Percentiles rank a stretch among this genome's conserved stretches.
phyloP scores from a whole-genome alignment of 1,140 invertebrate genomes.

The Andrena cerasifolii region DNA sequence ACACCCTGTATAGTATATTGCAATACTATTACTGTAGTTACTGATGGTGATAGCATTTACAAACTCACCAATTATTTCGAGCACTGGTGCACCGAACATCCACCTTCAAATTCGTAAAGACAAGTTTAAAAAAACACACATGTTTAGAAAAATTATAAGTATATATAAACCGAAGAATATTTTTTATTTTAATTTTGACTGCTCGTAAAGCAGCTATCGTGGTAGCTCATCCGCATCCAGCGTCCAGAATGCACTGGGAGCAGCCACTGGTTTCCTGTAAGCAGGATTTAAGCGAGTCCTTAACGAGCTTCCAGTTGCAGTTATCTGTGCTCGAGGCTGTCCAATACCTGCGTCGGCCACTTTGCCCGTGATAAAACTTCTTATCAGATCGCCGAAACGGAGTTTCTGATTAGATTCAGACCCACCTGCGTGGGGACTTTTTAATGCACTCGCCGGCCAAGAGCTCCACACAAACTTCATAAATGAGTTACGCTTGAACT shows the following conservation, averaged over 20 bases:
- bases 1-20: no score
- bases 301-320: constrained; percentile 65
- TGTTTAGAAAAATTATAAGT: no score
- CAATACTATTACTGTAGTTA: no score
- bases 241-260: constrained; percentile 30
- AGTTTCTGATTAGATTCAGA: constrained; percentile 72
- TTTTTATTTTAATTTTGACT: constrained; percentile 22
- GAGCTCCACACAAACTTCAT: constrained; percentile 68
- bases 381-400: constrained; percentile 71
- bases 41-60: no score
- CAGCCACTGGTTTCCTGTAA: constrained; percentile 41
- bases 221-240: neutral
- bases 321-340: constrained; percentile 52
- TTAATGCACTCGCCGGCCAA: constrained; percentile 71
- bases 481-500: constrained; percentile 73
- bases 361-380: constrained; percentile 51
- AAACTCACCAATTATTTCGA: no score
- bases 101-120: no score
- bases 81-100: no score
- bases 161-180: neutral
- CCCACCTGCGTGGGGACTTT: constrained; percentile 66
- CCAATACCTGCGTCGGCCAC: constrained; percentile 56
- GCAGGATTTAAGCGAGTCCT: constrained; percentile 67
- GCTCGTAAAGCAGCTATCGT: constrained; percentile 19
- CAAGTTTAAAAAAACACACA: no score